Evolutionary conservation across 92 coral and sea anemone genomes (phyloP), one percentile per base, ranked within the genome.

Genomic region (Plumapathes pennacea): DNA sequence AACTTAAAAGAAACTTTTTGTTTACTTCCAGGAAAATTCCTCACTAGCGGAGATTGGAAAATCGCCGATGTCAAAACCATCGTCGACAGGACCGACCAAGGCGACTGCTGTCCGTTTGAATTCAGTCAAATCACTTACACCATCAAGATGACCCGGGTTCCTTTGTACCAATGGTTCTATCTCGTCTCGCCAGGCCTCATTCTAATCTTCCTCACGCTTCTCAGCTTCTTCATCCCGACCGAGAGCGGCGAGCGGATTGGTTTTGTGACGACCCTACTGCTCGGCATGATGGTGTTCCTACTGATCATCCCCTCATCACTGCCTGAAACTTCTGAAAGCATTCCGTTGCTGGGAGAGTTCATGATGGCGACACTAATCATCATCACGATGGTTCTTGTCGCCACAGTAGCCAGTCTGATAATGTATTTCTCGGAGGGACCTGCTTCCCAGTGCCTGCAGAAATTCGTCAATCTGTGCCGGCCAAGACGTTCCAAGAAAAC

Each of bases 231-330:
- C 21, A 72, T 86, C 51, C 95, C 88, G 46, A 66, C 84, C 29
- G 83, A 86, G 52, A 82, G 89, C 46, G 95, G 95, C 32, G 95
- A 86, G 41, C 78, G 95, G 62, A 62, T 86, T n/a, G 95, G 89
- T 0, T 86, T 86, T 67, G 85, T 86, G 44, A 86, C 89, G 20
- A 86, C 95, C 3, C 62, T 86, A 0, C 68, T 86, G 32, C 67
- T 86, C 6, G 89, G 85, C 52, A 82, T 86, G 85, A 86, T 64
- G 47, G 95, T 86, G n/a, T 86, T 86, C 32, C 50, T 86, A 30
- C 71, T 86, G 19, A 42, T 86, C 31, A 63, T 84, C 3, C 86
- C 82, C 0, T 58, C 69, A 0, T 71, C 74, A 19, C 59, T 84
- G 24, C 90, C 90, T 12, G 74, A 78, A 34, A 80, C 86, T 21